These are phyloP conservation scores for Hylomyscus alleni DNA, from an alignment of 2,797 vertebrate species.

Conservation along the genomic window DNA sequence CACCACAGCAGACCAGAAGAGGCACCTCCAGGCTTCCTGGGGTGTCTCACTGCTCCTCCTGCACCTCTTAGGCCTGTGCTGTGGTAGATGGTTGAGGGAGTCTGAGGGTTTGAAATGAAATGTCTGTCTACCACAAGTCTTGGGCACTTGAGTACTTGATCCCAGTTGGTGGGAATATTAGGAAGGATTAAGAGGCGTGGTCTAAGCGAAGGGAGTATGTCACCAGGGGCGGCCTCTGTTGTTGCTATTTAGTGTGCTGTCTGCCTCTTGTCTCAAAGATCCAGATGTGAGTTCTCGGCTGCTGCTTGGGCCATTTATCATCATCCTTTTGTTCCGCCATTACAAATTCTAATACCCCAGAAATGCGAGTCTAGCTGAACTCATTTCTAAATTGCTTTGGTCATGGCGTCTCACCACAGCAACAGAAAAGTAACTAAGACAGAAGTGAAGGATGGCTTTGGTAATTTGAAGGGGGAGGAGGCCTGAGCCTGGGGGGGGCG, in stretches of 20 bases:
- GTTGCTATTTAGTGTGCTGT: background rate
- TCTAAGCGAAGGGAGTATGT: background rate
- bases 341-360: background rate
- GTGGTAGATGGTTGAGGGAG: background rate
- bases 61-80: background rate
- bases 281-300: background rate
- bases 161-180: background rate
- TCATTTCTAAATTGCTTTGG: background rate
- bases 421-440: background rate
- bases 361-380: background rate
- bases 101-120: background rate
- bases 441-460: background rate
- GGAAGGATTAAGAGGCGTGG: background rate
- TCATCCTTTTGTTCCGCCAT: background rate
- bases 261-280: background rate
- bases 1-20: background rate
- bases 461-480: background rate
- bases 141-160: background rate
- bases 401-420: background rate
- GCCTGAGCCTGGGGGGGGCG: background rate
- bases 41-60: background rate
- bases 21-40: background rate
- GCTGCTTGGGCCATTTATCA: background rate
- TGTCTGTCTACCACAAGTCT: too few relatives aligned
- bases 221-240: background rate